phyloP scores from a whole-genome alignment of 2,888 invertebrate genomes.

The Vesta saturnalis region DNA sequence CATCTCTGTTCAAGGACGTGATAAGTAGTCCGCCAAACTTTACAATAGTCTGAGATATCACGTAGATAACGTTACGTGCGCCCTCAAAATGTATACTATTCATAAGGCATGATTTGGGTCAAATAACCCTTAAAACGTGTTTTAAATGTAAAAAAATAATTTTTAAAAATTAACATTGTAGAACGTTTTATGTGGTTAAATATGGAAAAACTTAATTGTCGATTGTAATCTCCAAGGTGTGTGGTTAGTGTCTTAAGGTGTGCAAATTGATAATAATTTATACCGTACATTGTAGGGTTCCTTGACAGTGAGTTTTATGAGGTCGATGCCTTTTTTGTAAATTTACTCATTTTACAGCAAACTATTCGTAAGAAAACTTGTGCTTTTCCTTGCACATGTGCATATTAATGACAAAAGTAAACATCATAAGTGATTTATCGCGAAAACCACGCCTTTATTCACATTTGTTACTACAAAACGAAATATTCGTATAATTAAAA shows the following conservation, averaged over 20 bases:
- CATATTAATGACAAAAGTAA: not conserved
- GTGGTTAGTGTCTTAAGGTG: not conserved
- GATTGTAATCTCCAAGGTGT: not conserved
- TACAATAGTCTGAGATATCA: conserved; percentile 1
- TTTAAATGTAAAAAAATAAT: not conserved
- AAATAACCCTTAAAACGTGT: conserved; percentile 16
- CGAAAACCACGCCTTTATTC: not conserved
- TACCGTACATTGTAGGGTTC: not conserved
- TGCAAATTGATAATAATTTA: not conserved
- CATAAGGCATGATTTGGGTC: conserved; percentile 17
- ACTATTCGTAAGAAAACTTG: not conserved
- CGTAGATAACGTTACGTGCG: conserved; percentile 20
- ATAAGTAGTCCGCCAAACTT: not conserved
- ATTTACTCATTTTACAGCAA: not conserved
- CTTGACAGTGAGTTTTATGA: not conserved
- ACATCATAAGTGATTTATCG: not conserved
- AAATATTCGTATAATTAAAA: not conserved
- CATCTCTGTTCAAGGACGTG: not conserved
- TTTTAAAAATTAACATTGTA: not conserved
- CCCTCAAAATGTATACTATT: conserved; percentile 18
- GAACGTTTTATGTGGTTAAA: not conserved
- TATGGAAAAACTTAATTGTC: not conserved
- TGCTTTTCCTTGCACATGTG: not conserved
- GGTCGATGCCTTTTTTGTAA: not conserved
- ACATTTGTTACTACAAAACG: not conserved